phyloP scores from a whole-genome alignment of 2,797 vertebrate genomes.

The Halcyon smyrnensis region DNA sequence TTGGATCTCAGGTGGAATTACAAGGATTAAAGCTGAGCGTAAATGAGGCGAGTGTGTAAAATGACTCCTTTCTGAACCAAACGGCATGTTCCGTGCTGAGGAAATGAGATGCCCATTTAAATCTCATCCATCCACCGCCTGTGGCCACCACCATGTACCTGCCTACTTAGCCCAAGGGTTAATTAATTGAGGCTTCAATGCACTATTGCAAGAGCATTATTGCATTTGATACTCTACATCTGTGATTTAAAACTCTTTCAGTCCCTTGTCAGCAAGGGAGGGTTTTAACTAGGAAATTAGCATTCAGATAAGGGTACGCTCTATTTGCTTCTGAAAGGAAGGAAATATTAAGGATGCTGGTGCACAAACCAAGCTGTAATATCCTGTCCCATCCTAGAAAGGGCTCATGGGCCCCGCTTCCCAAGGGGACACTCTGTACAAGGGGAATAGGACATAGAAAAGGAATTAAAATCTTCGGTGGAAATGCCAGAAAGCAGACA shows the following conservation, averaged over 20 bases:
- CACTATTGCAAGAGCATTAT: conserved; percentile 88
- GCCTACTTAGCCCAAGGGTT: conserved; percentile 91
- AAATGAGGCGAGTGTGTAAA: conserved; percentile 93
- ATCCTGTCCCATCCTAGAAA: conserved; percentile 81
- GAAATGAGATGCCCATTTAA: conserved; percentile 99
- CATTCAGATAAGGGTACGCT: conserved; percentile 95
- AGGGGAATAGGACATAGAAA: conserved; percentile 51
- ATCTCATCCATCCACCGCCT: conserved; percentile 89
- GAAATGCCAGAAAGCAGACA: conserved; percentile 11
- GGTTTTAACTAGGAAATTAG: conserved; percentile 97
- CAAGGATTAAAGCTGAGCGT: conserved; percentile 90
- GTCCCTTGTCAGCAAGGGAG: conserved; percentile 87
- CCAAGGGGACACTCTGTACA: conserved; percentile 53
- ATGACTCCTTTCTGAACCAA: conserved; percentile 92
- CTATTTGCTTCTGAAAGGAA: conserved; percentile 88
- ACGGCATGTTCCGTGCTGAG: conserved; percentile 88
- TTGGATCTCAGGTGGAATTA: conserved; percentile 89
- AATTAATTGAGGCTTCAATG: conserved; percentile 94
- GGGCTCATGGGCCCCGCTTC: conserved; percentile 75
- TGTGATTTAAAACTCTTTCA: conserved; percentile 92
- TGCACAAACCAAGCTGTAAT: conserved; percentile 83
- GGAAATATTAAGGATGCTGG: conserved; percentile 89
- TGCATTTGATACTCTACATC: conserved; percentile 94
- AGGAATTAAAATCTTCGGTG: conserved; percentile 26
- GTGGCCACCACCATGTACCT: conserved; percentile 88